Percentiles rank a stretch among this genome's conserved stretches.
phyloP scores from a whole-genome alignment of 1,140 invertebrate genomes.

The Yoshiicerus persimilis region DNA sequence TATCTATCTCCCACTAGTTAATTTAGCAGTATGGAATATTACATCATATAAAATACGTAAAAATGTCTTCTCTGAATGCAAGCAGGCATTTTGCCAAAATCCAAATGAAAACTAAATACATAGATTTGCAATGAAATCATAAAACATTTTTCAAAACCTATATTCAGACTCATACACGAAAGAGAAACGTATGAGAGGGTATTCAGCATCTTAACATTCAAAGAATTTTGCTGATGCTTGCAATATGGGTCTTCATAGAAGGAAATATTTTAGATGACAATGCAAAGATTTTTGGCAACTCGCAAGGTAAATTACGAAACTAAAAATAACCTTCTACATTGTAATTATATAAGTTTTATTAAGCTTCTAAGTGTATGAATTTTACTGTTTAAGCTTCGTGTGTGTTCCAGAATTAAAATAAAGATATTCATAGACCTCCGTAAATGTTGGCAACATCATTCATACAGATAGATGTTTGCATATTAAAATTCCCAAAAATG shows the following conservation, averaged over 20 bases:
- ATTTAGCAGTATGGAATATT: not conserved
- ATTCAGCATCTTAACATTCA: no score
- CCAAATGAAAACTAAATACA: no score
- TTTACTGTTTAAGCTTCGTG: not conserved
- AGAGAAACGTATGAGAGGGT: not conserved
- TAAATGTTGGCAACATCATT: not conserved
- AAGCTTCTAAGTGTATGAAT: no score
- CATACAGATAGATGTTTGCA: no score
- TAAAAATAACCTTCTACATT: no score
- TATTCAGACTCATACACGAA: not conserved
- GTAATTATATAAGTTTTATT: no score
- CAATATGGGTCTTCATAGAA: not conserved
- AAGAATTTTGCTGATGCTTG: not conserved
- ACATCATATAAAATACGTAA: not conserved
- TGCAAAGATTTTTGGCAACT: no score
- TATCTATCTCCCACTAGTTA: not conserved
- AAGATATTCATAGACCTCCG: not conserved
- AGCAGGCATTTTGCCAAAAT: not conserved
- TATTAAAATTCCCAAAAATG: not conserved
- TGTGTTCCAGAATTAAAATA: not conserved
- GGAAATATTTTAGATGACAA: not conserved
- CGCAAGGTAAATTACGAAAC: no score
- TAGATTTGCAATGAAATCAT: not conserved
- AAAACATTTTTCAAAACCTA: not conserved
- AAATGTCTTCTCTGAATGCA: not conserved